Conservation (phyloP, 1,140 invertebrate species). For the Ceratosolen solmsi region DNA sequence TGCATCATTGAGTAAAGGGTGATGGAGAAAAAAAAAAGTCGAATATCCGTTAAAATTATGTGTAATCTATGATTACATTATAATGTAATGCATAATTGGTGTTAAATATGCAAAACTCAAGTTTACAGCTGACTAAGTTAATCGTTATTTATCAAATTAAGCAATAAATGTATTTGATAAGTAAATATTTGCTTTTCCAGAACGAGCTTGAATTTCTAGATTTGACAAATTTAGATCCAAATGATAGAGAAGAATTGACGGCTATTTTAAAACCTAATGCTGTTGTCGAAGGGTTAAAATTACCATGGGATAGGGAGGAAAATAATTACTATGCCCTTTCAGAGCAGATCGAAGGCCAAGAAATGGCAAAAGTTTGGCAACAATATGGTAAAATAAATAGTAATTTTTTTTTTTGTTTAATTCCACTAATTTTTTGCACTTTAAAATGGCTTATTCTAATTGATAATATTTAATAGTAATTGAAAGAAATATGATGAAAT, state of each 20-base stretch:
- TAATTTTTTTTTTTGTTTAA: neutral
- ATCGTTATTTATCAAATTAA: neutral
- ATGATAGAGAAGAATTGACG: slow-evolving; percentile 62
- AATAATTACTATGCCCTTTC: slow-evolving; percentile 55
- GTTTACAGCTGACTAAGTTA: neutral
- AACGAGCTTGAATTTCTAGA: slow-evolving; percentile 69
- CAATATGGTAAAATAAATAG: slow-evolving; percentile 60
- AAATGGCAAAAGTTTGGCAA: slow-evolving; percentile 61
- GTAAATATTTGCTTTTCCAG: slow-evolving; percentile 56
- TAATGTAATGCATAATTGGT: no score
- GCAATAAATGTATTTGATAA: neutral
- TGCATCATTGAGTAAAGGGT: slow-evolving; percentile 33
- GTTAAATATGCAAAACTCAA: neutral
- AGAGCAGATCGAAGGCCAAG: slow-evolving; percentile 53
- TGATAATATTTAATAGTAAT: slow-evolving; percentile 42
- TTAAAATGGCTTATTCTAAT: slow-evolving; percentile 10
- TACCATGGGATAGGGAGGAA: slow-evolving; percentile 67
- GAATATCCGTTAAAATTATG: no score
- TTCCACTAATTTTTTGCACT: slow-evolving; percentile 18
- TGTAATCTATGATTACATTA: no score
- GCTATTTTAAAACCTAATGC: slow-evolving; percentile 62
- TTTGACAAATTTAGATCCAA: slow-evolving; percentile 66
- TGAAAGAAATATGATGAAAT: slow-evolving; percentile 49
- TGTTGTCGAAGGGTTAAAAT: slow-evolving; percentile 61
- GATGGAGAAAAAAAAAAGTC: no score